Base-by-base conservation (phyloP, 2,113 vertebrate species). In the Lophius piscatorius region DNA sequence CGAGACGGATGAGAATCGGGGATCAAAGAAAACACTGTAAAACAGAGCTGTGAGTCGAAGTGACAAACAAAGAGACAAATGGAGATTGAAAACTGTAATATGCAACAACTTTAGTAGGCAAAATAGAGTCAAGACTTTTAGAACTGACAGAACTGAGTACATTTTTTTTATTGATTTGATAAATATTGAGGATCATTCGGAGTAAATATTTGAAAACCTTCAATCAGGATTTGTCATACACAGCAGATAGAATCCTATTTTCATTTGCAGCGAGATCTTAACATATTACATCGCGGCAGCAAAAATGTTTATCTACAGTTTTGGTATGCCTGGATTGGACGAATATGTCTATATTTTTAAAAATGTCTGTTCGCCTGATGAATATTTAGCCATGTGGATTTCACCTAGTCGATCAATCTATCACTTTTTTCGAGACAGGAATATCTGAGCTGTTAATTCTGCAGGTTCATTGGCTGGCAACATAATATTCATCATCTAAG, bases 1-100 rank as follows among this genome's bases (percentile, higher is more conserved):
- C 28, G 52, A 76, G 35, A 49, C n/a, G 26, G 33, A 35, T 45
- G 51, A 67, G 49, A 57, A 35, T 52, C 45, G 23, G 38, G 34
- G 38, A 74, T 56, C 42, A 63, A 62, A 76, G 63, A 36, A 56
- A 76, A 66, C 24, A 64, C 0, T 14, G 9, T 29, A 28, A 57
- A 76, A 52, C 26, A 36, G 34, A 67, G 45, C 29, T 33, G n/a
- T n/a, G 64, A 57, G 38, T 17, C 4, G 5, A 29, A 2, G 20
- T 1, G 10, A 49, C 29, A 58, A 75, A 39, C 9, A 41, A 41
- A 23, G 34, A 2, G 7, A 48, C 26, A 67, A 59, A 70, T 1
- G 5, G 52, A 63, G 5, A 38, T 7, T 38, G 36, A 38, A n/a
- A n/a, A n/a, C n/a, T n/a, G n/a, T n/a, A n/a, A n/a, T n/a, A n/a